Evolutionary conservation across 1,140 invertebrate species (phyloP), one percentile per base, ranked within the genome.

Genomic region (Brachionus plicatilis): DNA sequence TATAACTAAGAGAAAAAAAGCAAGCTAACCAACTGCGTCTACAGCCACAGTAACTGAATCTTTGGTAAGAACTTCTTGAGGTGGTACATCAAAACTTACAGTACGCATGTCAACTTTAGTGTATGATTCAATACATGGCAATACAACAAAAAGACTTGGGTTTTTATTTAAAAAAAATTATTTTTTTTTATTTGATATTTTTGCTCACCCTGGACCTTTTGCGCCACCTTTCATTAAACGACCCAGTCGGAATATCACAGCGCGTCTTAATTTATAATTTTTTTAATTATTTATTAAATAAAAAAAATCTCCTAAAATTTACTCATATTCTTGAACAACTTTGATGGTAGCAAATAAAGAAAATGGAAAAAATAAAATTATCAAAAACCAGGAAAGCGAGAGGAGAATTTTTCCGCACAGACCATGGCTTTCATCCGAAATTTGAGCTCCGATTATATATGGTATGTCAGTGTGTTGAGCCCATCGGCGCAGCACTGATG

Each of bases 11-110:
- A 50, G n/a, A 37, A 76, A 47, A 50, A 29, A 9, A 75, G 6
- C 14, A 8, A 33, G 24, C 41, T 14, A 50, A 76, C 72, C 72
- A 8, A 86, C 85, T 53, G 85, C 85, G 33, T 86, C 80, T 14
- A 86, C 85, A n/a, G 76, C 83, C 6, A 86, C 85, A 60, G 85
- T 85, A 4, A 86, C 85, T 29, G 70, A 80, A 70, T 86, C 85
- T 75, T 82, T 86, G 14, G 85, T 86, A 27, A 86, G 50, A 24
- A 86, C 78, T 70, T 86, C 85, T 33, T 86, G 85, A 11, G 76
- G 84, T 20, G 85, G 85, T 27, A 86, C 85, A 68, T 86, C 85
- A 72, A 86, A 85, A 20, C 82, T 72, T 9, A 85, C 68, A 6
- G 85, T 86, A 37, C 85, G 83, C 76, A 86, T 56, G 53, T 86